Conservation (phyloP, 2,888 invertebrate genomes). For the Drosophila neutralis region DNA sequence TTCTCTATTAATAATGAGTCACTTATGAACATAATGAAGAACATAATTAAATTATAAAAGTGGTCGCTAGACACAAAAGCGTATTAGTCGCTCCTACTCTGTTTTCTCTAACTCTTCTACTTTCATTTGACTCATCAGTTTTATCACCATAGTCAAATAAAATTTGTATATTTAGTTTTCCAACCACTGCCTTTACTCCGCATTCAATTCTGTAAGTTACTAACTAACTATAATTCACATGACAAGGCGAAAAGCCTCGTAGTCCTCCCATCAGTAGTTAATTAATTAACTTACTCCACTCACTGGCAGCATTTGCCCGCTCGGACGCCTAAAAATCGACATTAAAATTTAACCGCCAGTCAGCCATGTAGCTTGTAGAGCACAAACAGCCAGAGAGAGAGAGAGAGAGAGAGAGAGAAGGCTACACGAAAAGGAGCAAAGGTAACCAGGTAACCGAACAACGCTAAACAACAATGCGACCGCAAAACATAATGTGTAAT, state of each 20-base stretch:
- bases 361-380: conserved; percentile 13
- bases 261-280: conserved; percentile 26
- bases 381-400: background rate
- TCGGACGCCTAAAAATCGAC: conserved; percentile 60
- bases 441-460: conserved; percentile 31
- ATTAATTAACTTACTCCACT: conserved; percentile 58
- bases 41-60: background rate
- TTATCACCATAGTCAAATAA: conserved; percentile 5
- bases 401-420: background rate
- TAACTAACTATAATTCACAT: conserved; percentile 13
- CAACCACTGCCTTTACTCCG: background rate
- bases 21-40: background rate
- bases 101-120: background rate
- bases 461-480: conserved; percentile 53
- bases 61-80: background rate
- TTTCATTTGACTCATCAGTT: conserved; percentile 3
- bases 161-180: background rate
- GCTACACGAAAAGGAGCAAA: conserved; percentile 3
- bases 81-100: background rate
- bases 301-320: conserved; percentile 4
- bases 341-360: conserved; percentile 52
- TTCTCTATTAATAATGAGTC: background rate
- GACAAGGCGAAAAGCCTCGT: background rate
- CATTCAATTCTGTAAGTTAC: background rate
- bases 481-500: conserved; percentile 65